Conservation (phyloP, 2,888 invertebrate genomes). For the Apomyelois bistriatella region DNA sequence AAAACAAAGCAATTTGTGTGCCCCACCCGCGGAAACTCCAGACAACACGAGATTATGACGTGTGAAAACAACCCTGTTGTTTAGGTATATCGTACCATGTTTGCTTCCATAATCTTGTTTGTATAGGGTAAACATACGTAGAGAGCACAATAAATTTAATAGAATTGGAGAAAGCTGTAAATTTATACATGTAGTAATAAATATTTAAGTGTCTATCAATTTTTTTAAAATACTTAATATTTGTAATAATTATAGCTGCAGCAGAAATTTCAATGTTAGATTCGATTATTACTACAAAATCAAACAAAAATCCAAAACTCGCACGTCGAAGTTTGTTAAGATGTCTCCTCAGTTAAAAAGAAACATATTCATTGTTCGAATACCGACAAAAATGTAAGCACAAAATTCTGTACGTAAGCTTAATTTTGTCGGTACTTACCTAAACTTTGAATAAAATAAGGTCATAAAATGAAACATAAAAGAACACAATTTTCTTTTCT, state of each 20-base stretch:
- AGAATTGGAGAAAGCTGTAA: background rate
- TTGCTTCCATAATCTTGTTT: slow-evolving; percentile 42
- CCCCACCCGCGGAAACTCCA: slow-evolving; percentile 41
- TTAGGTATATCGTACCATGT: slow-evolving; percentile 37
- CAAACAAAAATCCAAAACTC: too few species aligned
- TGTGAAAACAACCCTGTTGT: slow-evolving; percentile 56
- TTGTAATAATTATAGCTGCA: too few species aligned
- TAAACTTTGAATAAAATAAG: slow-evolving; percentile 5
- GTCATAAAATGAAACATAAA: slow-evolving; percentile 7
- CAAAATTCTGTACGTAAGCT: background rate
- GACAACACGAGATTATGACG: slow-evolving; percentile 62
- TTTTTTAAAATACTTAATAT: too few species aligned
- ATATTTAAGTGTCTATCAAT: too few species aligned
- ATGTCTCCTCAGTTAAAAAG: too few species aligned
- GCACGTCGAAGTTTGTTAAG: too few species aligned
- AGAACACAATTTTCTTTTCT: slow-evolving; percentile 8
- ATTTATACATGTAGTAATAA: too few species aligned
- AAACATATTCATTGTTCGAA: too few species aligned
- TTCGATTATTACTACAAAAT: too few species aligned
- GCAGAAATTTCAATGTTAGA: too few species aligned
- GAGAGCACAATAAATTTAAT: background rate
- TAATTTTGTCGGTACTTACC: background rate
- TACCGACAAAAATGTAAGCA: too few species aligned
- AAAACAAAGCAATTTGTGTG: slow-evolving; percentile 65
- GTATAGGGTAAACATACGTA: slow-evolving; percentile 33